Base-by-base conservation (phyloP, 2,797 vertebrate species). In the Acrocephalus scirpaceus region DNA sequence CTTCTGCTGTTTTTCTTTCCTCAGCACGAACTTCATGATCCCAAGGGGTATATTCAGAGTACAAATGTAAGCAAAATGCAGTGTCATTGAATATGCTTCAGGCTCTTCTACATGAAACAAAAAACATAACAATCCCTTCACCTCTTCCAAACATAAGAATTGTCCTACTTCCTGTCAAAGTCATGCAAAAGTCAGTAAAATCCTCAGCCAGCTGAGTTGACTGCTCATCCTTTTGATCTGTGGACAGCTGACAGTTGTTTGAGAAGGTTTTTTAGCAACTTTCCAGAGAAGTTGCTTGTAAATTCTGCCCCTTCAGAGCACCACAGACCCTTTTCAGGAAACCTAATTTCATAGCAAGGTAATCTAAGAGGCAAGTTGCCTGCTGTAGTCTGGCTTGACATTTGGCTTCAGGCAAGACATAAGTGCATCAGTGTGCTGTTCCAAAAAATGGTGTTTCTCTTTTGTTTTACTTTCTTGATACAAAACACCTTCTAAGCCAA, bases 1-100 rank as follows among this genome's bases (percentile, higher is more conserved):
- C 34, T 93, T 92, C 34, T 76, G n/a, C 67, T 73, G 25, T 62
- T 90, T 88, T 76, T 42, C n/a, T 84, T 89, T 73, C 89, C 84
- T 89, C 18, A 50, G 56, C 45, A 64, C 0, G 1, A 93, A 56
- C 45, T 64, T 79, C 11, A 8, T 8, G 47, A 51, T 91, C 74
- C 44, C 80, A 27, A 51, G 71, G 40, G 66, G 54, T 26, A 81
- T 34, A 93, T 58, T 78, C 32, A 60, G 74, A 82, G 48, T 82
- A 89, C 51, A 79, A 87, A 89, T 62, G 71, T 66, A 82, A 81
- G 67, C 0, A 9, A 76, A 96, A 91, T 50, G 44, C 53, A 48
- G 44, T 11, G 17, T 88, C 77, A 82, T 25, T 69, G 50, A 30
- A 34, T 78, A 11, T n/a, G 60, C 84, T 96, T 87, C 77, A 87